These are phyloP conservation scores for Tetragnatha versicolor DNA, from an alignment of 1,140 invertebrate genomes.

Conservation along the genomic window DNA sequence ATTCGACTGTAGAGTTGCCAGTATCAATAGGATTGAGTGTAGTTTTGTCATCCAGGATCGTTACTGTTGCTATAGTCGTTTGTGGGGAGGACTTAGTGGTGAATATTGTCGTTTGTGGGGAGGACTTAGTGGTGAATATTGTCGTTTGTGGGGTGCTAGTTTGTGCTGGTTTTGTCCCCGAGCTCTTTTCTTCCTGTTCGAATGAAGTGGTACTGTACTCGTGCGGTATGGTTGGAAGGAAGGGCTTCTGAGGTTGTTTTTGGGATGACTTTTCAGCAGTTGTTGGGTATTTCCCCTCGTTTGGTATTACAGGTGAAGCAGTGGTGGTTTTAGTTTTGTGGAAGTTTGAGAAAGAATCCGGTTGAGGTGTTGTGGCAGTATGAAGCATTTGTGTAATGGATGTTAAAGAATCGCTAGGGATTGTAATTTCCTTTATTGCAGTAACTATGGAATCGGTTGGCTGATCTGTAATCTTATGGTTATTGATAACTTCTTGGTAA, in stretches of 20 bases:
- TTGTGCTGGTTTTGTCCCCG: neutral
- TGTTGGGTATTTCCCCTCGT: constrained; percentile 3
- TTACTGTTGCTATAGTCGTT: neutral
- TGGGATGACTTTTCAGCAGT: neutral
- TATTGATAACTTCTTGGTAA: neutral
- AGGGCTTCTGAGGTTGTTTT: constrained; percentile 10
- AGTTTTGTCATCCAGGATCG: neutral
- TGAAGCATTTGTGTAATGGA: neutral
- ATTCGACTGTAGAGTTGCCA: too few relatives aligned
- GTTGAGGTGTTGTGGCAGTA: neutral
- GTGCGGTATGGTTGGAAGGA: constrained; percentile 5
- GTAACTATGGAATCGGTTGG: neutral
- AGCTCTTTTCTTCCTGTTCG: neutral
- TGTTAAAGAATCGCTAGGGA: neutral
- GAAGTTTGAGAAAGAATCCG: neutral
- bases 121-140: too few relatives aligned
- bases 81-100: neutral
- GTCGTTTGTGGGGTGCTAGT: neutral
- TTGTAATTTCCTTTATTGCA: neutral
- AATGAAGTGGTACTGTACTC: neutral
- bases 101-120: neutral
- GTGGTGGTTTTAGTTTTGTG: neutral
- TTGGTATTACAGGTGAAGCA: neutral
- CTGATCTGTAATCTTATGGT: constrained; percentile 3
- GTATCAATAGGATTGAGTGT: too few relatives aligned